Percentiles rank a stretch among this genome's conserved stretches.
phyloP scores from a whole-genome alignment of 2,888 invertebrate species.

The Aspidiotus destructor region DNA sequence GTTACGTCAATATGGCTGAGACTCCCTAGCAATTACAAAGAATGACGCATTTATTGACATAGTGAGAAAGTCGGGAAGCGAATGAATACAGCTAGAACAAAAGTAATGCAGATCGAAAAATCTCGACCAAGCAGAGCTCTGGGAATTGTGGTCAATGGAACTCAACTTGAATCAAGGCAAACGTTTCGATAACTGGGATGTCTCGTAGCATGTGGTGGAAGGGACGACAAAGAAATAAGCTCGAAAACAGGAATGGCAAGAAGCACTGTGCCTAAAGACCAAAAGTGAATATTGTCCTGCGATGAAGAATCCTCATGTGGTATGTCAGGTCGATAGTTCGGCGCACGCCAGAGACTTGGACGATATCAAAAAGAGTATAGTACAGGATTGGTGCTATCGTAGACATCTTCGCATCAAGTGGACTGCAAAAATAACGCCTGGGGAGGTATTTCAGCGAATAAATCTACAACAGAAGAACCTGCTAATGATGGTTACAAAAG shows the following conservation, averaged over 20 bases:
- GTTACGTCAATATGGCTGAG: too few species aligned
- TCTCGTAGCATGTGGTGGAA: neutral
- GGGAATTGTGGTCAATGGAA: neutral
- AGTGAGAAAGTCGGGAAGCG: too few species aligned
- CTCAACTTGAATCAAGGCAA: neutral
- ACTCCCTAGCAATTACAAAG: too few species aligned
- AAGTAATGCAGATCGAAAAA: too few species aligned
- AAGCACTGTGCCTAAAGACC: neutral
- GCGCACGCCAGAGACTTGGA: slow-evolving; percentile 1
- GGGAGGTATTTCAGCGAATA: neutral
- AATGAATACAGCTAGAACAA: too few species aligned
- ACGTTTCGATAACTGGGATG: too few species aligned
- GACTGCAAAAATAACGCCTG: slow-evolving; percentile 8
- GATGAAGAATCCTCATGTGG: too few species aligned
- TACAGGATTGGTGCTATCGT: slow-evolving; percentile 11
- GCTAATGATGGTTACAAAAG: neutral
- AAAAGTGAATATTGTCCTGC: neutral
- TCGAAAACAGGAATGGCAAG: neutral
- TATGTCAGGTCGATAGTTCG: neutral
- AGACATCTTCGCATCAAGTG: too few species aligned
- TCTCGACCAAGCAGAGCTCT: too few species aligned
- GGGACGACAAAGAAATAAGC: neutral
- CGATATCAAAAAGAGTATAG: neutral
- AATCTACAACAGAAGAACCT: neutral
- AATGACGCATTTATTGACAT: too few species aligned